phyloP scores from a whole-genome alignment of 2,113 vertebrate genomes.

The Oncorhynchus gorbuscha region DNA sequence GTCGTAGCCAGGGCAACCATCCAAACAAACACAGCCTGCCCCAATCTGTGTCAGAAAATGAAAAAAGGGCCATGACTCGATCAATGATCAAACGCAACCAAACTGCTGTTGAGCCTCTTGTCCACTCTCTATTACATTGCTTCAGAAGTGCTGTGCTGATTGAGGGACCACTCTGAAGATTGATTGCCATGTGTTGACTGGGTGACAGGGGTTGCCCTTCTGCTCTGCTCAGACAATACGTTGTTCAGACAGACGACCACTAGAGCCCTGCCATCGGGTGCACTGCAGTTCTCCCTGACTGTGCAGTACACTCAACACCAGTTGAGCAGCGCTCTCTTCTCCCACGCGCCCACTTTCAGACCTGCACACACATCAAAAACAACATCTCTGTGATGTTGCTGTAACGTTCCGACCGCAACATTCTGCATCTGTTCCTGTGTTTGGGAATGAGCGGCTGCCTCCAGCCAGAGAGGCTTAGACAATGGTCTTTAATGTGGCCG shows the following conservation, averaged over 20 bases:
- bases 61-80: constrained; percentile 8
- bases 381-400: background rate
- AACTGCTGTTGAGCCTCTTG: background rate
- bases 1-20: constrained; percentile 37
- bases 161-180: background rate
- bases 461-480: background rate
- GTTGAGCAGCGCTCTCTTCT: background rate
- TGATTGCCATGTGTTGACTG: background rate
- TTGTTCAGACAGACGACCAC: background rate
- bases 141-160: background rate
- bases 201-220: background rate
- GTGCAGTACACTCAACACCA: background rate
- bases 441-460: background rate
- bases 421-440: background rate
- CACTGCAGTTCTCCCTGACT: background rate
- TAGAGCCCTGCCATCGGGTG: background rate
- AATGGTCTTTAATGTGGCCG: background rate
- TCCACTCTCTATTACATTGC: background rate
- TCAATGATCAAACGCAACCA: background rate
- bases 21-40: constrained; percentile 48
- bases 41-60: constrained; percentile 18
- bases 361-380: background rate
- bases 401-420: background rate
- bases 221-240: background rate
- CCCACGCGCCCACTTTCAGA: background rate